phyloP scores from a whole-genome alignment of 2,888 invertebrate genomes.

The Agonopterix alstromeriana region DNA sequence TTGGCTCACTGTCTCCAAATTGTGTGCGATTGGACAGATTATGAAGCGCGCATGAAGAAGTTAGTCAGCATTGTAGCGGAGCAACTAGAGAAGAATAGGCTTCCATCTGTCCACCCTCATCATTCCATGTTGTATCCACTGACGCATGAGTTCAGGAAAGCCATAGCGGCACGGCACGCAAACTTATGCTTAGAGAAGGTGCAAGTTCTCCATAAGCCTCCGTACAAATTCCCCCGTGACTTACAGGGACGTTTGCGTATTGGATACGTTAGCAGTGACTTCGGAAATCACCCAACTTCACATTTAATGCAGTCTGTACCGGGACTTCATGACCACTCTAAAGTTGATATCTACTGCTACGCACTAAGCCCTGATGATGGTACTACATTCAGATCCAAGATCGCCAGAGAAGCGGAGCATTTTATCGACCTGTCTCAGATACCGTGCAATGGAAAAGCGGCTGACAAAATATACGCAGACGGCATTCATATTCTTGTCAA shows the following conservation, averaged over 20 bases:
- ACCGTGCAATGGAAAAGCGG: constrained; percentile 98
- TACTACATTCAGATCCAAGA: constrained; percentile 98
- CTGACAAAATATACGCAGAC: constrained; percentile 95
- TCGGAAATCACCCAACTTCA: constrained; percentile 99
- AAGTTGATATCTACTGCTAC: constrained; percentile 95
- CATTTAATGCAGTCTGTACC: constrained; percentile 99
- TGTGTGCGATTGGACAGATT: constrained; percentile 99
- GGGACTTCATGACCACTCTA: constrained; percentile 89
- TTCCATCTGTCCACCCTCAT: constrained; percentile 99
- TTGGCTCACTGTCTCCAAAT: constrained; percentile 99
- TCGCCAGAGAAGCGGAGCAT: constrained; percentile 96
- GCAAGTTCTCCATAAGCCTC: constrained; percentile 93
- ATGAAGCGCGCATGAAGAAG: constrained; percentile 97
- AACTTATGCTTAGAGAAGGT: constrained; percentile 98
- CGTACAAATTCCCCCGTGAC: constrained; percentile 88
- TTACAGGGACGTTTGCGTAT: constrained; percentile 86
- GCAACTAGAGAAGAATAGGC: constrained; percentile 96
- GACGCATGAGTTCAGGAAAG: constrained; percentile 95
- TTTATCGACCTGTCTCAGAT: constrained; percentile 96
- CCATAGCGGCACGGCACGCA: constrained; percentile 97
- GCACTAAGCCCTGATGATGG: constrained; percentile 98
- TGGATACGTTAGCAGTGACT: constrained; percentile 99
- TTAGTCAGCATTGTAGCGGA: constrained; percentile 97
- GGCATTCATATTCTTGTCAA: constrained; percentile 98
- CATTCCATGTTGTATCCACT: constrained; percentile 99